Evolutionary conservation across 2,113 vertebrate genomes (phyloP), one percentile per base, ranked within the genome.

Genomic region (Zosterops japonicus): DNA sequence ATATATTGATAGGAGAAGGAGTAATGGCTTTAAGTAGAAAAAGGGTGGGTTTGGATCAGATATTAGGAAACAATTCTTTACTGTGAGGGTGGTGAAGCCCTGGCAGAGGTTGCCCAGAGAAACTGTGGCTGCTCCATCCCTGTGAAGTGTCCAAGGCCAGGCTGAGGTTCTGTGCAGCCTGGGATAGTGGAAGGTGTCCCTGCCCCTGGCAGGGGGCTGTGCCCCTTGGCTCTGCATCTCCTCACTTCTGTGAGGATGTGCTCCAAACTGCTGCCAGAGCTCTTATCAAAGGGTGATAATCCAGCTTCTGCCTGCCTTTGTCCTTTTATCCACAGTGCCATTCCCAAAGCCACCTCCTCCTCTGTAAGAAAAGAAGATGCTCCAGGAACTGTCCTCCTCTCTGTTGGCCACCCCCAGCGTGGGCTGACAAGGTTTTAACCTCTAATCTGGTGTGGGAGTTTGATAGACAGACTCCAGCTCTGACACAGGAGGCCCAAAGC

Each of bases 261-360:
- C 22, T 74, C 59, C 50, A 70, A 83, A 24, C 4, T 68, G 41
- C 25, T 42, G 18, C 21, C n/a, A 31, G 35, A 64, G 14, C 41
- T 20, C 13, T 25, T 5, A 11, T 2, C 2, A 2, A 49, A 88
- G 90, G 15, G 18, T 60, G 15, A 69, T 39, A 18, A 84, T 36
- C 31, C 42, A 76, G 6, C 46, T 68, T 49, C 70, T 76, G 15
- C 31, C 56, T 64, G 28, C 57, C 18, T 68, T 50, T 3, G 0
- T 56, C 49, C 49, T 67, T 56, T 67, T 56, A 39, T 1, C 0
- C 0, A 6, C 18, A 75, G n/a, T 3, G 17, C 53, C 10, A 4
- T 53, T 56, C 82, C 20, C 53, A 61, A 65, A 85, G 64, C 31
- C 49, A 42, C 27, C n/a, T 63, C 47, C 14, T 25, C 39, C 31